These are phyloP conservation scores for Hyphantria cunea DNA, from an alignment of 1,140 invertebrate genomes.

Conservation along the genomic window DNA sequence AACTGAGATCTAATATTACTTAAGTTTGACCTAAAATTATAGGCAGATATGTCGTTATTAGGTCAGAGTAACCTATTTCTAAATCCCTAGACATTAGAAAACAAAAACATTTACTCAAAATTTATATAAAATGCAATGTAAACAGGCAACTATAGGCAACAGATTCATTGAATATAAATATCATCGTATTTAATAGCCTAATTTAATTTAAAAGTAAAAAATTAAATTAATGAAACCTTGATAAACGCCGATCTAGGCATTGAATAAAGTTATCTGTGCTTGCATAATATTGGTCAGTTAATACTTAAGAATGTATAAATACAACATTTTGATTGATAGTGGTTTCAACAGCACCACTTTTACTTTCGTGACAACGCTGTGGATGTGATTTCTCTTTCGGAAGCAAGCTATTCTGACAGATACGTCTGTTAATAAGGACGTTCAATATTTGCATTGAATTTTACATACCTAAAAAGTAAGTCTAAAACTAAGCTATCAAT, in stretches of 20 bases:
- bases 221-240: neutral
- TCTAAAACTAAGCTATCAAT: no score
- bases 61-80: no score
- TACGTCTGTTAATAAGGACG: constrained; percentile 1
- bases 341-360: constrained; percentile 47
- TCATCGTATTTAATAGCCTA: neutral
- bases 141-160: no score
- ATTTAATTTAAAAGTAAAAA: neutral
- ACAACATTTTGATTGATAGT: constrained; percentile 46
- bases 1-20: no score
- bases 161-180: no score
- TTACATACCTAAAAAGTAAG: neutral
- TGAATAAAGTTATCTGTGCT: constrained; percentile 7
- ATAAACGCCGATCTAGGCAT: neutral
- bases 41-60: no score
- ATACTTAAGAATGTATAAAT: constrained; percentile 52
- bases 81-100: no score
- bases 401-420: constrained; percentile 45
- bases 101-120: no score
- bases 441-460: constrained; percentile 17
- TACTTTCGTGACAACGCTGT: constrained; percentile 59
- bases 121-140: no score
- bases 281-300: constrained; percentile 41
- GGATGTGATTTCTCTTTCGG: constrained; percentile 58
- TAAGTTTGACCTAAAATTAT: no score